Percentiles rank a stretch among this genome's conserved stretches.
Conservation (phyloP, 2,888 invertebrate species). For the Parnassius orleans region DNA sequence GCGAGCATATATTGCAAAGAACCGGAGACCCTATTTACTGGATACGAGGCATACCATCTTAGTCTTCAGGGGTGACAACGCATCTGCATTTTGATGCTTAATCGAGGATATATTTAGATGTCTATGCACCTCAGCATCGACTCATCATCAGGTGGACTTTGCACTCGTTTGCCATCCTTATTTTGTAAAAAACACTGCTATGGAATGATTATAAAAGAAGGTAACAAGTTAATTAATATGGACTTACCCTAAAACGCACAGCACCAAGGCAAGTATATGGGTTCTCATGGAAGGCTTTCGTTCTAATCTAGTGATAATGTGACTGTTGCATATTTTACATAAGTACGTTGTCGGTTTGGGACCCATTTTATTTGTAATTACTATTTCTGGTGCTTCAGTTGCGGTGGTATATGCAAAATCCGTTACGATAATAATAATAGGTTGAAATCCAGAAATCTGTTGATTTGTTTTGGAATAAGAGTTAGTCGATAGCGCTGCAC, state of each 20-base stretch:
- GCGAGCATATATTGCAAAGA: too few species aligned
- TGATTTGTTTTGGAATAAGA: slow-evolving; percentile 28
- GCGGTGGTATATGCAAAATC: slow-evolving; percentile 30
- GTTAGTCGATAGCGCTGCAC: slow-evolving; percentile 42
- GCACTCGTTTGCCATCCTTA: too few species aligned
- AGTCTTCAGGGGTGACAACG: too few species aligned
- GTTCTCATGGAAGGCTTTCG: slow-evolving; percentile 69
- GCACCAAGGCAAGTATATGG: slow-evolving; percentile 73
- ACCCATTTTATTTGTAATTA: slow-evolving; percentile 44
- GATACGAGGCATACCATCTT: too few species aligned
- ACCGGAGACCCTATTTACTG: too few species aligned
- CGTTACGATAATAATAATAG: slow-evolving; percentile 19
- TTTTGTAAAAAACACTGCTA: too few species aligned
- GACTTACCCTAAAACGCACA: slow-evolving; percentile 67
- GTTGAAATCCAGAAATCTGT: slow-evolving; percentile 18
- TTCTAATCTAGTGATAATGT: slow-evolving; percentile 64
- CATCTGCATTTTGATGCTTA: too few species aligned
- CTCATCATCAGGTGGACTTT: too few species aligned
- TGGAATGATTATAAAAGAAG: neutral
- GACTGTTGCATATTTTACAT: slow-evolving; percentile 70
- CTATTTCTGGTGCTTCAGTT: slow-evolving; percentile 32
- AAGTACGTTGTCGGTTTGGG: slow-evolving; percentile 42
- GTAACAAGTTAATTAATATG: neutral
- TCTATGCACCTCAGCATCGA: too few species aligned
- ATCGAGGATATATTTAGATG: too few species aligned